Evolutionary conservation across 2,888 invertebrate species (phyloP), one percentile per base, ranked within the genome.

Genomic region (Platycheirus albimanus): DNA sequence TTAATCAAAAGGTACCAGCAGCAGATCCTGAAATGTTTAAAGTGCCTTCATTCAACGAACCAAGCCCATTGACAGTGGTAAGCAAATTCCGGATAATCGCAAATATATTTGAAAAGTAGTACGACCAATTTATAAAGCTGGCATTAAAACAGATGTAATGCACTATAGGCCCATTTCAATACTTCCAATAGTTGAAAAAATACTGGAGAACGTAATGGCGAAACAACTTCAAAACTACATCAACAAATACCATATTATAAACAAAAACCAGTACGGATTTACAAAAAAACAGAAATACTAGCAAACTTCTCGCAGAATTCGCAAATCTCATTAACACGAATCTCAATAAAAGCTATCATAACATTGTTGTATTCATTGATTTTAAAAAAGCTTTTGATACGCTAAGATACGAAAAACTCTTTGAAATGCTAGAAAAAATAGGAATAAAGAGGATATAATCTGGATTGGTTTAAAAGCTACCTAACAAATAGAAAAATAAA

Each of bases 401-500:
- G n/a, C n/a, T n/a, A n/a, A n/a, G n/a, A n/a, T n/a, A n/a, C n/a
- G n/a, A n/a, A n/a, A n/a, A n/a, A n/a, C n/a, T n/a, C n/a, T n/a
- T n/a, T n/a, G n/a, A n/a, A n/a, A n/a, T n/a, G n/a, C n/a, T n/a
- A n/a, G n/a, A n/a, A n/a, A n/a, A n/a, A n/a, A n/a, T n/a, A n/a
- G 10, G 24, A 47, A 24, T 20, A 47, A 15, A 19, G 45, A 30
- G 54, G 36, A 6, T 45, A 11, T 10, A 30, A 19, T 13, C 19
- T 24, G 7, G 20, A 67, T 13, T 56, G 69, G 58, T 38, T 70
- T 17, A 30, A 30, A 15, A 45, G 38, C 47, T 70, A 58, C 13
- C 11, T 58, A 8, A 11, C 15, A 24, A 33, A 58, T n/a, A n/a
- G n/a, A n/a, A n/a, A n/a, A n/a, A n/a, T n/a, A n/a, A n/a, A n/a